Evolutionary conservation across 2,888 invertebrate genomes (phyloP).

Genomic region (Argynnis bischoffii): DNA sequence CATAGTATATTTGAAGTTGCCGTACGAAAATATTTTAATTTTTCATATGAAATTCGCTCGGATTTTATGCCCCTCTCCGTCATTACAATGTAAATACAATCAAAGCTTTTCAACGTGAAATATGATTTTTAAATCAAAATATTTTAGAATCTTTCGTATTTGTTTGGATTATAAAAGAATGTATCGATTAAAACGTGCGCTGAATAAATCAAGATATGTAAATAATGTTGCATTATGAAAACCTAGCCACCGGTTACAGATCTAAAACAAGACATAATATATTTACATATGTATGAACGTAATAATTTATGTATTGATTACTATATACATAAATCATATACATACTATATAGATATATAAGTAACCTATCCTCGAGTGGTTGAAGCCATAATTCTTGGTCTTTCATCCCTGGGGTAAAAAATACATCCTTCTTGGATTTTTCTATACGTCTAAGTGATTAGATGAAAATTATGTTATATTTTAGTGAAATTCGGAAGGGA

Average conservation of each 20-base stretch:
- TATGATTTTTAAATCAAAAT: conserved; percentile 5
- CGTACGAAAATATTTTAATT: neutral
- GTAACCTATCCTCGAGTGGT: too few relatives aligned
- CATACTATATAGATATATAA: too few relatives aligned
- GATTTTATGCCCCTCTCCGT: conserved; percentile 6
- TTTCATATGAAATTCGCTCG: conserved; percentile 8
- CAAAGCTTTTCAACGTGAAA: neutral
- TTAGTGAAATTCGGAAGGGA: too few relatives aligned
- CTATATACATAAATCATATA: too few relatives aligned
- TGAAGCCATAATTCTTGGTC: too few relatives aligned
- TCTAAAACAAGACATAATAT: too few relatives aligned
- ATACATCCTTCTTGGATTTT: too few relatives aligned
- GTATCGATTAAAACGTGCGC: conserved; percentile 5
- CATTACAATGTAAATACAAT: conserved; percentile 8
- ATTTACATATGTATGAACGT: too few relatives aligned
- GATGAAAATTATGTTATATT: too few relatives aligned
- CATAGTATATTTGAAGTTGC: conserved; percentile 1
- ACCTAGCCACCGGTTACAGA: neutral
- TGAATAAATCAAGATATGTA: conserved; percentile 13
- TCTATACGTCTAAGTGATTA: too few relatives aligned
- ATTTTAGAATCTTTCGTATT: neutral
- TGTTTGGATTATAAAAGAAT: conserved; percentile 6
- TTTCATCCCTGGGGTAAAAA: too few relatives aligned
- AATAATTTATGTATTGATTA: too few relatives aligned
- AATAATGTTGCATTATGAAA: conserved; percentile 6